A percentile compares a stretch with the other conserved stretches of the same genome.
phyloP scores from a whole-genome alignment of 2,797 vertebrate genomes.

The Gouania willdenowi region DNA sequence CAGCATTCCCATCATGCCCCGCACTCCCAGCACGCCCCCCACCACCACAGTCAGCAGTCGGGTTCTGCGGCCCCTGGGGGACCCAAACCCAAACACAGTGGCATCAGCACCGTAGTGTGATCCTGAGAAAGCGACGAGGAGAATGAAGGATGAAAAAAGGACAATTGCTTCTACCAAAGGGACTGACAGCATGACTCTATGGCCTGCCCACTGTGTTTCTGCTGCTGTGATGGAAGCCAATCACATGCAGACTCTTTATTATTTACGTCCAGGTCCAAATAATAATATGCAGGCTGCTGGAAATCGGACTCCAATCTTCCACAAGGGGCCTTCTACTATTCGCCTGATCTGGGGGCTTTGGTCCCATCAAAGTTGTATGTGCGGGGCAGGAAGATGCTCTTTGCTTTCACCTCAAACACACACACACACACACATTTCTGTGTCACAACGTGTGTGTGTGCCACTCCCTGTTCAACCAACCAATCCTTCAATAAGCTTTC shows the following conservation, averaged over 20 bases:
- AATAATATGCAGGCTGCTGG: slow-evolving; percentile 65
- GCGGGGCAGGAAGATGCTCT: slow-evolving; percentile 54
- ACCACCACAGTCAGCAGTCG: slow-evolving; percentile 74
- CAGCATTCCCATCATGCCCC: slow-evolving; percentile 75
- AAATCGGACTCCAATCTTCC: slow-evolving; percentile 65
- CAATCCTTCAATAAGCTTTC: slow-evolving; percentile 33
- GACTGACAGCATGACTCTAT: slow-evolving; percentile 68
- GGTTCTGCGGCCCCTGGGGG: slow-evolving; percentile 72
- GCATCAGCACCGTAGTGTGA: slow-evolving; percentile 97
- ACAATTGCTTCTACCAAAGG: slow-evolving; percentile 70
- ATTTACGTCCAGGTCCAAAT: slow-evolving; percentile 55
- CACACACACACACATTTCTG: slow-evolving; percentile 7
- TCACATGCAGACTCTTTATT: slow-evolving; percentile 53
- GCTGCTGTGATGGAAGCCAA: slow-evolving; percentile 63
- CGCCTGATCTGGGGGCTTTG: slow-evolving; percentile 35
- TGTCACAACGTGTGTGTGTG: slow-evolving; percentile 10
- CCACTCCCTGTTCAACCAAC: slow-evolving; percentile 27
- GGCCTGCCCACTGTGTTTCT: slow-evolving; percentile 76
- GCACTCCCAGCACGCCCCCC: slow-evolving; percentile 75
- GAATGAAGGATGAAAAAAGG: slow-evolving; percentile 32
- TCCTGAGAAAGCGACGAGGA: slow-evolving; percentile 16
- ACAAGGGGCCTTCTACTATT: slow-evolving; percentile 64
- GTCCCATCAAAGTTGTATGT: no score
- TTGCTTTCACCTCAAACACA: slow-evolving; percentile 32
- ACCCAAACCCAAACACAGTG: slow-evolving; percentile 92